Evolutionary conservation across 2,113 vertebrate genomes (phyloP).

Genomic region (Callopanchax toddi): DNA sequence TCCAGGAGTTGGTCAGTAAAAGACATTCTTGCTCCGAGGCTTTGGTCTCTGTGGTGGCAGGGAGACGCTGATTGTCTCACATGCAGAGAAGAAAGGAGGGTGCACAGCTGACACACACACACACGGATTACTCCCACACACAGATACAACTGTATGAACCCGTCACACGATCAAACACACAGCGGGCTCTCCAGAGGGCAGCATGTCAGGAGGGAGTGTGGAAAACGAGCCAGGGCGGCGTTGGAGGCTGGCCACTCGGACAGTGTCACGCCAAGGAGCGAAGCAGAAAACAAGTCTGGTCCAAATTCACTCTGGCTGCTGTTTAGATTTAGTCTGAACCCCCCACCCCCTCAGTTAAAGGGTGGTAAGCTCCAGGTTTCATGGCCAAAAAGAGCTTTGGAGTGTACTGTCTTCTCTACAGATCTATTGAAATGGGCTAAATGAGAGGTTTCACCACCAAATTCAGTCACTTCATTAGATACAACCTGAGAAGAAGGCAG

Average conservation of each 20-base stretch:
- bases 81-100: constrained; percentile 54
- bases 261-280: constrained; percentile 53
- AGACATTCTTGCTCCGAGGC: constrained; percentile 72
- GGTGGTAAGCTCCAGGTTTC: constrained; percentile 12
- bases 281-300: constrained; percentile 60
- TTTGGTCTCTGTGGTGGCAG: constrained; percentile 76
- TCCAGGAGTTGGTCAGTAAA: constrained; percentile 54
- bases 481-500: no score
- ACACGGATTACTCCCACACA: constrained; percentile 27
- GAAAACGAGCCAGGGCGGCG: constrained; percentile 40
- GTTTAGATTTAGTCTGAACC: constrained; percentile 36
- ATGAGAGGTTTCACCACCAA: neutral
- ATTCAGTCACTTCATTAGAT: no score
- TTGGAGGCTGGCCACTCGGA: constrained; percentile 59
- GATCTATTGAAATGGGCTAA: neutral
- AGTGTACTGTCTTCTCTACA: neutral
- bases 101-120: constrained; percentile 64
- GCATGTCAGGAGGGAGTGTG: constrained; percentile 61
- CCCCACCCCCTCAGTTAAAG: constrained; percentile 5
- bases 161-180: constrained; percentile 29
- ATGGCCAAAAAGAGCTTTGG: constrained; percentile 3
- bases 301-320: constrained; percentile 43
- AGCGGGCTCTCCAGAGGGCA: constrained; percentile 65
- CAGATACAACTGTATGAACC: constrained; percentile 34
- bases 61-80: constrained; percentile 62